Conservation (phyloP, 2,888 invertebrate genomes). For the Dryomyza anilis region DNA sequence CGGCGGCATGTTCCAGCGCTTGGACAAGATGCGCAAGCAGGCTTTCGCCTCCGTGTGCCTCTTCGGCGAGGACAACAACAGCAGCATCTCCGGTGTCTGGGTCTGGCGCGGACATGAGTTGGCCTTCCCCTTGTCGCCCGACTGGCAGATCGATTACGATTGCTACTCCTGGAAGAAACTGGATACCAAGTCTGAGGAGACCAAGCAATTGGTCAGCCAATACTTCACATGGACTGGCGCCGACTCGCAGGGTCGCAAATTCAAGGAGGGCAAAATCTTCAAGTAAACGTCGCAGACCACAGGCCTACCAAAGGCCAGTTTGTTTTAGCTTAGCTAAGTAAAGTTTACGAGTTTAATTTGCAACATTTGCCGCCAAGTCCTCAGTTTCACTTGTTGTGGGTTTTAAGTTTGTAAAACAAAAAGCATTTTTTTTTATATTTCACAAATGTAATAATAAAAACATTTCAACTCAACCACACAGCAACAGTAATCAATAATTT, state of each 20-base stretch:
- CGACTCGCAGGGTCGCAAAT: conserved; percentile 86
- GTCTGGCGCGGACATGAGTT: conserved; percentile 96
- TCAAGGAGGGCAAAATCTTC: conserved; percentile 99
- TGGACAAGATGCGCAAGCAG: conserved; percentile 97
- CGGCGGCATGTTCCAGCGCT: conserved; percentile 95
- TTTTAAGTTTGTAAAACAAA: too few relatives aligned
- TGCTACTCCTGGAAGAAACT: conserved; percentile 95
- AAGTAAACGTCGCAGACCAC: conserved; percentile 72
- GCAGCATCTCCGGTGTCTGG: conserved; percentile 95
- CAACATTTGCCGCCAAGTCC: too few relatives aligned
- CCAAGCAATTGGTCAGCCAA: conserved; percentile 84
- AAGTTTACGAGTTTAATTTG: too few relatives aligned
- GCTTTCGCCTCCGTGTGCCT: conserved; percentile 93
- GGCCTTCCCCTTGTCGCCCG: conserved; percentile 86
- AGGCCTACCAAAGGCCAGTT: too few relatives aligned
- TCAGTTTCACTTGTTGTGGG: neutral
- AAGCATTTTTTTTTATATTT: conserved; percentile 21
- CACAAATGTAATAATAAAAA: conserved; percentile 13
- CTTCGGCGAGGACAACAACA: conserved; percentile 91
- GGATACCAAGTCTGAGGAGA: conserved; percentile 77
- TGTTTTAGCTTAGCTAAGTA: conserved; percentile 7
- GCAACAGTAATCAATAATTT: conserved; percentile 9
- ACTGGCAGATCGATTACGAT: conserved; percentile 98
- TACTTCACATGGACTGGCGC: conserved; percentile 90
- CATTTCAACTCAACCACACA: conserved; percentile 9